phyloP scores from a whole-genome alignment of 1,140 invertebrate species.

The Anastrepha obliqua region DNA sequence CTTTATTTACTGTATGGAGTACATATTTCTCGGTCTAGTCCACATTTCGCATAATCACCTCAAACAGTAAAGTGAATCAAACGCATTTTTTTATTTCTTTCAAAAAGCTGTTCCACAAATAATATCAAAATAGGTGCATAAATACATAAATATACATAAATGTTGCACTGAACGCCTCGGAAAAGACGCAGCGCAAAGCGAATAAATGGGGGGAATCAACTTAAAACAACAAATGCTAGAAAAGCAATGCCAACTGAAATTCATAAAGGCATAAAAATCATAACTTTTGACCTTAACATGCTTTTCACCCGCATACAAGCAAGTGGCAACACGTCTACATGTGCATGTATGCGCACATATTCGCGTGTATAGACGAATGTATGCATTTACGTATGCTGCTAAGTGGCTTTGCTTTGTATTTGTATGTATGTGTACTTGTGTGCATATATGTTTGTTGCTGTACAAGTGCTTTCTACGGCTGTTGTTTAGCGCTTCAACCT shows the following conservation, averaged over 20 bases:
- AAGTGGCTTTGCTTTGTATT: background rate
- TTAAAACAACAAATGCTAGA: background rate
- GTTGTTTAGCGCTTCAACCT: conserved; percentile 17
- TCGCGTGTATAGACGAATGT: background rate
- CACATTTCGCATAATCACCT: too few species aligned
- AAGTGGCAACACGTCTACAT: background rate
- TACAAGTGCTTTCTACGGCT: background rate
- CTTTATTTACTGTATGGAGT: too few species aligned
- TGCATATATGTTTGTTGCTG: background rate
- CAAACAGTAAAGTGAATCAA: too few species aligned
- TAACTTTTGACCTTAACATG: conserved; percentile 44
- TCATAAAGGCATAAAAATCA: conserved; percentile 24
- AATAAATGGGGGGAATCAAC: too few species aligned
- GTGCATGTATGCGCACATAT: background rate
- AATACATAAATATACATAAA: background rate
- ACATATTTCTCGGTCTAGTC: too few species aligned
- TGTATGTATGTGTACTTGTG: background rate
- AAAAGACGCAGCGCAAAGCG: too few species aligned
- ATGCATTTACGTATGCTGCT: background rate
- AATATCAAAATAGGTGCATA: background rate
- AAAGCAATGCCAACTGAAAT: background rate
- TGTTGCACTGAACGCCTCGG: background rate
- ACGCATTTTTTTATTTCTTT: too few species aligned
- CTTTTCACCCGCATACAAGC: background rate
- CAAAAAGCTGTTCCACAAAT: too few species aligned